phyloP scores from a whole-genome alignment of 2,113 vertebrate species.

The Melanotaenia duboulayi region DNA sequence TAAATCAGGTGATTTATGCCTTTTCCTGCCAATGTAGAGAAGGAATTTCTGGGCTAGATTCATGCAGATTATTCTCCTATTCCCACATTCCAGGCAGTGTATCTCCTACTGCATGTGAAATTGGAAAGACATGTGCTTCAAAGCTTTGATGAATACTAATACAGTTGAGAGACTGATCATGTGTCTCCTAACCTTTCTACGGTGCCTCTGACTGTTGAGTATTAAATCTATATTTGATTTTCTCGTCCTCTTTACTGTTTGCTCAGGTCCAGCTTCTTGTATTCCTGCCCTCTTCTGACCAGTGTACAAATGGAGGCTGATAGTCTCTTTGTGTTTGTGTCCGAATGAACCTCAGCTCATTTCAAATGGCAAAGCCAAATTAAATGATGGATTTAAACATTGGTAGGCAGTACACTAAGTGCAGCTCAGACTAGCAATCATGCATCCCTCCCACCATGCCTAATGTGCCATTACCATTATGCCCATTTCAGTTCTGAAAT shows the following conservation, averaged over 20 bases:
- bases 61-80: slow-evolving; percentile 42
- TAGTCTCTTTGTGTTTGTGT: not conserved
- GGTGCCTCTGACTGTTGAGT: not conserved
- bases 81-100: slow-evolving; percentile 9
- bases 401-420: slow-evolving; percentile 48
- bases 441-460: slow-evolving; percentile 42
- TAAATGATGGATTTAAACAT: slow-evolving; percentile 42
- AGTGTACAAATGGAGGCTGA: not conserved
- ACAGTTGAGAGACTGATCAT: not conserved
- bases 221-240: slow-evolving; percentile 1
- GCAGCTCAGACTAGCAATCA: slow-evolving; percentile 43
- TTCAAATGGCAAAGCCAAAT: slow-evolving; percentile 27
- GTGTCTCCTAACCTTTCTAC: not conserved
- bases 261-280: not conserved
- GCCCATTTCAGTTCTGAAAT: slow-evolving; percentile 30
- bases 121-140: slow-evolving; percentile 34
- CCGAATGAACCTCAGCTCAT: not conserved
- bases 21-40: not conserved
- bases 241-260: not conserved
- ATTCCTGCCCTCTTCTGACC: not conserved
- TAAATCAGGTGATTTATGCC: slow-evolving; percentile 22
- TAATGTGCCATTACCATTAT: slow-evolving; percentile 52
- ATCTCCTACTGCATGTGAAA: slow-evolving; percentile 38
- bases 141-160: slow-evolving; percentile 40
- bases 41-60: slow-evolving; percentile 21